Conservation (phyloP, 2,797 vertebrate genomes). For the Rhinella marina region DNA sequence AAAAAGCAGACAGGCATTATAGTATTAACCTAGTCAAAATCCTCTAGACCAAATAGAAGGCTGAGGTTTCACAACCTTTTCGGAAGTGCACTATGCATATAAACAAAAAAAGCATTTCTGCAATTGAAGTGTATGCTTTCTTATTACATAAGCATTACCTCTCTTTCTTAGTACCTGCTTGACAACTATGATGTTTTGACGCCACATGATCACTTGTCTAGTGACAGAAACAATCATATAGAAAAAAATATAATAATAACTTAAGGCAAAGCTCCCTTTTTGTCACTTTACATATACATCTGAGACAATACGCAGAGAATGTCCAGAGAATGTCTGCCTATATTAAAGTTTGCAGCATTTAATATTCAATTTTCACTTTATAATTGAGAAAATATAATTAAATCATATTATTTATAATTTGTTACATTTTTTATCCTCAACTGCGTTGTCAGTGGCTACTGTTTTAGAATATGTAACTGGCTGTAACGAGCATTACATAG, state of each 20-base stretch:
- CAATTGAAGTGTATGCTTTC: conserved; percentile 33
- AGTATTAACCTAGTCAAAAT: conserved; percentile 63
- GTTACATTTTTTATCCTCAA: neutral
- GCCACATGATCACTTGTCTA: conserved; percentile 50
- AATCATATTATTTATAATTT: neutral
- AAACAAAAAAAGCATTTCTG: conserved; percentile 41
- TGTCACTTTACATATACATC: neutral
- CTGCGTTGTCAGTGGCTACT: too few species aligned
- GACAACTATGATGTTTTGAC: conserved; percentile 50
- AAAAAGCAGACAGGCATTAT: conserved; percentile 66
- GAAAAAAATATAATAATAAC: conserved; percentile 1
- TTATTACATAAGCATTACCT: conserved; percentile 28
- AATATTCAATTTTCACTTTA: neutral
- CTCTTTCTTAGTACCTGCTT: conserved; percentile 32
- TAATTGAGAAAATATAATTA: neutral
- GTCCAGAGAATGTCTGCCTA: neutral
- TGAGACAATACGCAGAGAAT: neutral
- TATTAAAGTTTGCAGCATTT: neutral
- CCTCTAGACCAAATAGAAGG: conserved; percentile 60
- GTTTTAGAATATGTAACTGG: too few species aligned
- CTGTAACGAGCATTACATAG: too few species aligned
- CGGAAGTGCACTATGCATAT: conserved; percentile 48
- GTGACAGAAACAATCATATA: conserved; percentile 39
- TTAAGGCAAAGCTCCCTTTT: conserved; percentile 28
- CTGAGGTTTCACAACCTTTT: conserved; percentile 21